These are phyloP conservation scores for Latrodectus hesperus DNA, from an alignment of 2,888 invertebrate genomes.

Conservation along the genomic window DNA sequence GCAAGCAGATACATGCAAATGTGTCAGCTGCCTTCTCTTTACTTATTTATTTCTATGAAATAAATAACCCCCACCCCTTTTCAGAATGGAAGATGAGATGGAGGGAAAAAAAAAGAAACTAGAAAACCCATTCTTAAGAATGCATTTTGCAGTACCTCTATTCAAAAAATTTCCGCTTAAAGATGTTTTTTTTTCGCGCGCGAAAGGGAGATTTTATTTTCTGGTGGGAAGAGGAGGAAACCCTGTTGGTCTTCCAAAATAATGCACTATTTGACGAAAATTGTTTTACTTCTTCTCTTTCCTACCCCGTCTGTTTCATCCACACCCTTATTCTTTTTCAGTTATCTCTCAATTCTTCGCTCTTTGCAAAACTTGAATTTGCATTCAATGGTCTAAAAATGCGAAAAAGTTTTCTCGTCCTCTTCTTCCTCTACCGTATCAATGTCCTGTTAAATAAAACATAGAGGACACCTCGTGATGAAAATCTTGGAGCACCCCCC, in stretches of 20 bases:
- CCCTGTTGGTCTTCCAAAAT: slow-evolving; percentile 51
- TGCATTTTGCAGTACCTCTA: slow-evolving; percentile 42
- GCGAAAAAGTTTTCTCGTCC: slow-evolving; percentile 1
- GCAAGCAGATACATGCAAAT: too few species aligned
- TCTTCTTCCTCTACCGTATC: slow-evolving; percentile 14
- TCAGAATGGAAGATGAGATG: neutral
- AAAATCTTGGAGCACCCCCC: slow-evolving; percentile 29
- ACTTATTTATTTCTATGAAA: slow-evolving; percentile 20
- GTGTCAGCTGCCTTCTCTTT: neutral
- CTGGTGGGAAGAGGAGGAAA: neutral
- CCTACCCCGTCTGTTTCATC: neutral
- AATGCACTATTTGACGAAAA: slow-evolving; percentile 45
- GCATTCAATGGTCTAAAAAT: slow-evolving; percentile 34
- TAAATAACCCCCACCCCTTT: slow-evolving; percentile 37
- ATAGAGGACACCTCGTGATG: slow-evolving; percentile 9
- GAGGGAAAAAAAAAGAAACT: slow-evolving; percentile 21
- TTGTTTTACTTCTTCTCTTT: slow-evolving; percentile 18
- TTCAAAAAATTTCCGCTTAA: slow-evolving; percentile 34
- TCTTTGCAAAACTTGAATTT: slow-evolving; percentile 38
- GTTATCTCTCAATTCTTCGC: neutral
- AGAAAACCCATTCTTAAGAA: slow-evolving; percentile 39
- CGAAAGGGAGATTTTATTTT: slow-evolving; percentile 19
- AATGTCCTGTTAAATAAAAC: slow-evolving; percentile 46
- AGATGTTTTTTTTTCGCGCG: slow-evolving; percentile 40
- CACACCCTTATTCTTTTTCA: too few species aligned